Conservation (phyloP, 2,113 vertebrate genomes). For the Phainopepla nitens region DNA sequence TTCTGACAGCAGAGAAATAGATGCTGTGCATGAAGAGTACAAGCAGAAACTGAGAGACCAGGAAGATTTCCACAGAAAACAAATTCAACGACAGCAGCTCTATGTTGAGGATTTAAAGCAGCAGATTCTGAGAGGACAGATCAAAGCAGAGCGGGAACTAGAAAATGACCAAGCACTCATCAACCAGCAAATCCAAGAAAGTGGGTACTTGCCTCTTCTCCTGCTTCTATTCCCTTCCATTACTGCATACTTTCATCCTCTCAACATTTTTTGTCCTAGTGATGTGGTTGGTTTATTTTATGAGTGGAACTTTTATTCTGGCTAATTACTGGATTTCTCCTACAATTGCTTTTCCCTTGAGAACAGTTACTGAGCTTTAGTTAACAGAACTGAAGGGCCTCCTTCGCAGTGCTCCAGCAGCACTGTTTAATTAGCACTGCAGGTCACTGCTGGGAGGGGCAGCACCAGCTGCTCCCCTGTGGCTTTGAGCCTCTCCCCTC, state of each 20-base stretch:
- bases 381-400: background rate
- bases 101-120: slow-evolving; percentile 80
- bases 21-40: slow-evolving; percentile 43
- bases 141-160: slow-evolving; percentile 78
- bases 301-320: background rate
- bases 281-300: background rate
- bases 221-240: background rate
- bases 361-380: background rate
- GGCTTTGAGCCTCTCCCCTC: background rate
- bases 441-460: background rate
- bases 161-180: slow-evolving; percentile 78
- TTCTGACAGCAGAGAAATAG: slow-evolving; percentile 55
- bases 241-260: background rate
- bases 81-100: slow-evolving; percentile 73
- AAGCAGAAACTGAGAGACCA: slow-evolving; percentile 43
- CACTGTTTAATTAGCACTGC: background rate
- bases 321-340: background rate
- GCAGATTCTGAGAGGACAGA: slow-evolving; percentile 81
- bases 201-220: slow-evolving; percentile 66
- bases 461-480: background rate
- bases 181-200: slow-evolving; percentile 76
- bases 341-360: background rate
- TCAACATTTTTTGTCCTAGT: background rate
- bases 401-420: background rate
- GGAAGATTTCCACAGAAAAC: slow-evolving; percentile 49